phyloP scores from a whole-genome alignment of 2,797 vertebrate species.

The Lacerta agilis region DNA sequence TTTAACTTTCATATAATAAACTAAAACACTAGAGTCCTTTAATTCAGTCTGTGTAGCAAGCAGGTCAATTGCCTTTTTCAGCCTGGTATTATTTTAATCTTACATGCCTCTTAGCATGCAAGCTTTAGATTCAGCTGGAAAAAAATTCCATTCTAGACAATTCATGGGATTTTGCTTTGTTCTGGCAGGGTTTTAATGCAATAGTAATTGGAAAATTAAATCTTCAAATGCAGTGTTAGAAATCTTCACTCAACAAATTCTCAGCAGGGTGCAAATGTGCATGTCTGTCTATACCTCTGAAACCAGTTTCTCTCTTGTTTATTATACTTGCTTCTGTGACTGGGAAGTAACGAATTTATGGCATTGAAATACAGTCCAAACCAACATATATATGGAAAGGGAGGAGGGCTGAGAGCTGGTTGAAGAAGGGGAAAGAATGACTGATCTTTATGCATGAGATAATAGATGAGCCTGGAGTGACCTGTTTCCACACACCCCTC shows the following conservation, averaged over 20 bases:
- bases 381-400: not conserved
- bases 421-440: slow-evolving; percentile 43
- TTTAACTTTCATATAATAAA: slow-evolving; percentile 72
- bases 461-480: slow-evolving; percentile 83
- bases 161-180: slow-evolving; percentile 51
- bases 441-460: slow-evolving; percentile 70
- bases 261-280: not conserved
- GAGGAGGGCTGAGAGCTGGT: not conserved
- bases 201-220: too few species aligned
- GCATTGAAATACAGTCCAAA: slow-evolving; percentile 27
- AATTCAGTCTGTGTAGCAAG: slow-evolving; percentile 62
- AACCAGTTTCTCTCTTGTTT: slow-evolving; percentile 13
- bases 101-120: slow-evolving; percentile 66
- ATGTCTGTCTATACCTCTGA: slow-evolving; percentile 17
- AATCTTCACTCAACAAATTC: not conserved
- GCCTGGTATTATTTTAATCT: slow-evolving; percentile 75
- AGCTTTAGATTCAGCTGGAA: slow-evolving; percentile 74
- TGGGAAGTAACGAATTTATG: slow-evolving; percentile 39
- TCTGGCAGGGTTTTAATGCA: slow-evolving; percentile 10
- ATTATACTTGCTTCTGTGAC: slow-evolving; percentile 15
- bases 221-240: not conserved
- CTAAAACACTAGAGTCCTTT: slow-evolving; percentile 68
- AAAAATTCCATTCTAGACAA: slow-evolving; percentile 24
- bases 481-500: slow-evolving; percentile 74
- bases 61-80: slow-evolving; percentile 72